Evolutionary conservation across 2,113 vertebrate genomes (phyloP).

Genomic region (Poeciliopsis occidentalis): DNA sequence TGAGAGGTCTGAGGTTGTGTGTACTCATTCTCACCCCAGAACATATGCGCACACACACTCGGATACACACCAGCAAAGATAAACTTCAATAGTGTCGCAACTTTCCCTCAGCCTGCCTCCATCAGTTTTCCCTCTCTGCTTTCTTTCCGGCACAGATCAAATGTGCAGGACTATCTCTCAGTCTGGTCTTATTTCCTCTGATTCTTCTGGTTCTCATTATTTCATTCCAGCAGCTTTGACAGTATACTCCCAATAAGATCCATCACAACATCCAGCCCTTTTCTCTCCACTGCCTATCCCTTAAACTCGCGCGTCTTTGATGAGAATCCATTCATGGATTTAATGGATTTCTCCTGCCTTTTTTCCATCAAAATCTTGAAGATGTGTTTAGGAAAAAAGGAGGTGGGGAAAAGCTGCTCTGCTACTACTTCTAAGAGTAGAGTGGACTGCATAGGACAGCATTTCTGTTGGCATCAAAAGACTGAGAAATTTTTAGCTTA

Average conservation of each 20-base stretch:
- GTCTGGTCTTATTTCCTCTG: conserved; percentile 74
- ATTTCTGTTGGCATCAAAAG: conserved; percentile 78
- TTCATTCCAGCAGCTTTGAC: conserved; percentile 71
- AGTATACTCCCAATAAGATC: conserved; percentile 55
- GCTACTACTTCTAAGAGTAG: conserved; percentile 66
- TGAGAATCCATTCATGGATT: conserved; percentile 83
- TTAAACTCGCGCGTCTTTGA: conserved; percentile 76
- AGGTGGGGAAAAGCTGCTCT: conserved; percentile 33
- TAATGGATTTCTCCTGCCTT: conserved; percentile 80
- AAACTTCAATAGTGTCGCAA: conserved; percentile 69
- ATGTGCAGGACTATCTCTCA: conserved; percentile 68
- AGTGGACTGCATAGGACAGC: conserved; percentile 77
- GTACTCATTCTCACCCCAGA: conserved; percentile 20
- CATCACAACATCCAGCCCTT: conserved; percentile 24
- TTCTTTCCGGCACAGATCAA: conserved; percentile 57
- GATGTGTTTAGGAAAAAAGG: conserved; percentile 60
- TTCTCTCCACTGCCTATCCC: conserved; percentile 50
- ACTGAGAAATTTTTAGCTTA: conserved; percentile 73
- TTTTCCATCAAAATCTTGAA: conserved; percentile 72
- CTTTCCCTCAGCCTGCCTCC: conserved; percentile 40
- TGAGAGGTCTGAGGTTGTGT: conserved; percentile 68
- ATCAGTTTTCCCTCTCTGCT: conserved; percentile 36
- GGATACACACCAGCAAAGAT: conserved; percentile 53
- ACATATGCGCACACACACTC: conserved; percentile 25
- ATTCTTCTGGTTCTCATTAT: conserved; percentile 79